phyloP scores from a whole-genome alignment of 2,797 vertebrate species.

The Poecilia picta region DNA sequence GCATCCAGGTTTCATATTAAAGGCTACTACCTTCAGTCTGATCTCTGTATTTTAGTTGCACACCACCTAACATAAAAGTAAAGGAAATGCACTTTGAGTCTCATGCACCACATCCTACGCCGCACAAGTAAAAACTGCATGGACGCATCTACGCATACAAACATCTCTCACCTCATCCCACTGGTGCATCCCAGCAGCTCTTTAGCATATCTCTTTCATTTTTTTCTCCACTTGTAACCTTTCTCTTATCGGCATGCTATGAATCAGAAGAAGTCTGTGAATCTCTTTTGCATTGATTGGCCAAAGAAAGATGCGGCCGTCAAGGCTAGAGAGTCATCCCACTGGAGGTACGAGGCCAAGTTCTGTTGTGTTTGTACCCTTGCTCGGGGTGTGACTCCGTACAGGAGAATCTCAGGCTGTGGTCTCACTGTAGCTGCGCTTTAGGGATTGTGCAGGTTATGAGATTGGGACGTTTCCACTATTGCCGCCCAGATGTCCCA shows the following conservation, averaged over 20 bases:
- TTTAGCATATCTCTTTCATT: constrained; percentile 54
- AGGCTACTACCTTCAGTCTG: constrained; percentile 45
- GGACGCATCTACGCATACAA: constrained; percentile 7
- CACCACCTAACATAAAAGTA: constrained; percentile 42
- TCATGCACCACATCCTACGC: constrained; percentile 22
- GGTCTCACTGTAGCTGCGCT: constrained; percentile 22
- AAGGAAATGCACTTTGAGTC: constrained; percentile 42
- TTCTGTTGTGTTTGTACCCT: constrained; percentile 64
- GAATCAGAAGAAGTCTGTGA: constrained; percentile 46
- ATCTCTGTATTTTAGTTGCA: constrained; percentile 39
- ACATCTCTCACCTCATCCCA: constrained; percentile 10
- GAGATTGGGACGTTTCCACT: constrained; percentile 46
- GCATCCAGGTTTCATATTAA: constrained; percentile 15
- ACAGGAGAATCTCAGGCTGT: constrained; percentile 2
- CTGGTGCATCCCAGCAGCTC: constrained; percentile 33
- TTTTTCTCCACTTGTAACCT: constrained; percentile 43
- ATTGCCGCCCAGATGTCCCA: constrained; percentile 31
- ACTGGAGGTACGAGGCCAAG: constrained; percentile 16
- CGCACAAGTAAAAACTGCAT: constrained; percentile 16
- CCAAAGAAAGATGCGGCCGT: constrained; percentile 21
- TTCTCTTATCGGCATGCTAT: constrained; percentile 44
- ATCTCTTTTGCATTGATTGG: constrained; percentile 36
- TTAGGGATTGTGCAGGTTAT: constrained; percentile 26
- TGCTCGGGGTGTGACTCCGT: constrained; percentile 24
- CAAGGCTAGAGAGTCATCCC: constrained; percentile 28